These are phyloP conservation scores for Tringa solitaria DNA, from an alignment of 2,113 vertebrate genomes.

Conservation along the genomic window DNA sequence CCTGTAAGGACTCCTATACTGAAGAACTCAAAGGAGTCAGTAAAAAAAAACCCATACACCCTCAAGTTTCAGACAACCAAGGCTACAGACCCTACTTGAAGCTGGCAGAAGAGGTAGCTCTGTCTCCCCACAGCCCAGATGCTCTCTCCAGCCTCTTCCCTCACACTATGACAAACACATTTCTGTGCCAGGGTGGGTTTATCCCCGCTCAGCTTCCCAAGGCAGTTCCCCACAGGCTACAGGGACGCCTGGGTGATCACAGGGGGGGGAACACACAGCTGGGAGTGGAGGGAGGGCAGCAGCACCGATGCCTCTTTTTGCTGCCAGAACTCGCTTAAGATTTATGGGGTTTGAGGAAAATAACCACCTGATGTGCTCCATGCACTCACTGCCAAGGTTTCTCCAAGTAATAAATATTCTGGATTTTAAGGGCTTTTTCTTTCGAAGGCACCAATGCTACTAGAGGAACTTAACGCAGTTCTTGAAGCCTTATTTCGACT, in stretches of 20 bases:
- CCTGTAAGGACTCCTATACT: not conserved
- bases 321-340: conserved; percentile 8
- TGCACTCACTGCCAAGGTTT: not conserved
- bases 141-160: conserved; percentile 26
- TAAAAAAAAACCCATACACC: not conserved
- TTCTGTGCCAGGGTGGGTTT: conserved; percentile 30
- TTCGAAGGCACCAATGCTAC: not conserved
- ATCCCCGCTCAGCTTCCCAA: conserved; percentile 40
- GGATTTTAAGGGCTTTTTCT: not conserved
- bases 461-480: not conserved
- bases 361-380: conserved; percentile 15
- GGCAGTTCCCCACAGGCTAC: conserved; percentile 1
- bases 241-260: conserved; percentile 33
- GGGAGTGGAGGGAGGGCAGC: not conserved
- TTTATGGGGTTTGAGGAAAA: conserved; percentile 21
- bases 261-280: conserved; percentile 43
- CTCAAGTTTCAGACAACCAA: not conserved
- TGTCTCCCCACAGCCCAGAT: not conserved
- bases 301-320: not conserved
- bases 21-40: not conserved
- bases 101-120: not conserved
- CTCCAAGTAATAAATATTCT: not conserved
- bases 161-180: conserved; percentile 17
- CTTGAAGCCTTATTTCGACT: not conserved
- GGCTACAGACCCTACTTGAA: not conserved